A percentile compares a stretch with the other conserved stretches of the same genome.
Evolutionary conservation across 2,888 invertebrate species (phyloP).

Genomic region (Nomada flava): DNA sequence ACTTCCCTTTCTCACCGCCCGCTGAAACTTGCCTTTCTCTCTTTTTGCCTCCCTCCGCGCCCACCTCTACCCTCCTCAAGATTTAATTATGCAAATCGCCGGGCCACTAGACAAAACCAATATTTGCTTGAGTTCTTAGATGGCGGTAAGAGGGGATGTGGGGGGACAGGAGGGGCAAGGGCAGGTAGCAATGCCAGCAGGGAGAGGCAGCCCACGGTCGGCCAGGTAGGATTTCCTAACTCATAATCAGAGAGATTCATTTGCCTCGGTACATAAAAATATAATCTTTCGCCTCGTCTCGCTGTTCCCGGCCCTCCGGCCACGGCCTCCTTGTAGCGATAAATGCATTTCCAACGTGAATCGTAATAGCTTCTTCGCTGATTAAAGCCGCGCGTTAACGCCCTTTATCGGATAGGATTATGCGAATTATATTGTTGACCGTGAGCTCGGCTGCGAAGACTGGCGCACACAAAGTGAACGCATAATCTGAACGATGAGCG

Average conservation of each 20-base stretch:
- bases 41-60: constrained; percentile 10
- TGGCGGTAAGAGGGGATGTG: constrained; percentile 42
- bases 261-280: constrained; percentile 78
- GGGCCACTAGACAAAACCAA: constrained; percentile 81
- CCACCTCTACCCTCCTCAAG: constrained; percentile 62
- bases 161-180: constrained; percentile 22
- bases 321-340: constrained; percentile 57
- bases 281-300: constrained; percentile 65
- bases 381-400: constrained; percentile 67
- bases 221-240: constrained; percentile 67
- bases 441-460: constrained; percentile 5
- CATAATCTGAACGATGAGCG: neutral
- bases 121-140: constrained; percentile 79
- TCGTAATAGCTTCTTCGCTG: constrained; percentile 63
- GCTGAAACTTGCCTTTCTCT: neutral
- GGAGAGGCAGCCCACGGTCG: constrained; percentile 46
- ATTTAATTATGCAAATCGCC: constrained; percentile 83
- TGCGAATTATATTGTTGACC: constrained; percentile 35
- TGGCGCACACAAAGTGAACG: neutral
- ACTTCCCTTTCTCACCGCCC: constrained; percentile 3
- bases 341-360: constrained; percentile 63
- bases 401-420: constrained; percentile 52
- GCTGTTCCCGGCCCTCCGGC: neutral
- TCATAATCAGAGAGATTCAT: constrained; percentile 79
- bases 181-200: constrained; percentile 28